phyloP scores from a whole-genome alignment of 2,113 vertebrate genomes.

The Cyprinodon tularosa region DNA sequence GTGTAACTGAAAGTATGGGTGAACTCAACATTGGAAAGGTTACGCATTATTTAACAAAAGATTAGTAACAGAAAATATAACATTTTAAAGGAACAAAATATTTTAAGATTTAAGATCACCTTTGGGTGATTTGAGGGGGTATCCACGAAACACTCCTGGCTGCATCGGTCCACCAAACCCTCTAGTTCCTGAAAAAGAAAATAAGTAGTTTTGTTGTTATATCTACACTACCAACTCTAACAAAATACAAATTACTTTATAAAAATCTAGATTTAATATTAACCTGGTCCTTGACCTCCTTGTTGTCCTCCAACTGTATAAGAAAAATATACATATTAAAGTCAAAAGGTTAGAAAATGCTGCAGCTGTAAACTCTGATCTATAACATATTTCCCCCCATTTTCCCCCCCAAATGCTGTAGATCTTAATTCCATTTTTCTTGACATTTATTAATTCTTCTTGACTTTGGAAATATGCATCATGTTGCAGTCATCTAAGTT shows the following conservation, averaged over 20 bases:
- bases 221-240: not conserved
- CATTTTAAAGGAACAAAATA: not conserved
- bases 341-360: not conserved
- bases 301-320: conserved; percentile 64
- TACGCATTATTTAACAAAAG: not conserved
- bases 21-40: not conserved
- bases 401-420: not conserved
- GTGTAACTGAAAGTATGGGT: not conserved
- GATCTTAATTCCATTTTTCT: not conserved
- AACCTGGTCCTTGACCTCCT: conserved; percentile 50
- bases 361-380: not conserved
- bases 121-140: conserved; percentile 96
- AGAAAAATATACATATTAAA: conserved; percentile 11
- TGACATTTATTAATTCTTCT: not conserved
- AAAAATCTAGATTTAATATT: not conserved
- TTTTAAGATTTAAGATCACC: conserved; percentile 69
- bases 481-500: not conserved
- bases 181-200: conserved; percentile 71
- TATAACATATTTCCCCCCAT: not conserved
- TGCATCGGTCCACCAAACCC: conserved; percentile 85
- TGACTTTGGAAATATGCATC: not conserved
- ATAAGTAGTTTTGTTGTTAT: not conserved
- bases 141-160: conserved; percentile 93
- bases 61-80: not conserved
- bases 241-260: not conserved